Percentiles rank a stretch among this genome's conserved stretches.
Evolutionary conservation across 1,140 invertebrate genomes (phyloP).

Genomic region (Bemisia tabaci): DNA sequence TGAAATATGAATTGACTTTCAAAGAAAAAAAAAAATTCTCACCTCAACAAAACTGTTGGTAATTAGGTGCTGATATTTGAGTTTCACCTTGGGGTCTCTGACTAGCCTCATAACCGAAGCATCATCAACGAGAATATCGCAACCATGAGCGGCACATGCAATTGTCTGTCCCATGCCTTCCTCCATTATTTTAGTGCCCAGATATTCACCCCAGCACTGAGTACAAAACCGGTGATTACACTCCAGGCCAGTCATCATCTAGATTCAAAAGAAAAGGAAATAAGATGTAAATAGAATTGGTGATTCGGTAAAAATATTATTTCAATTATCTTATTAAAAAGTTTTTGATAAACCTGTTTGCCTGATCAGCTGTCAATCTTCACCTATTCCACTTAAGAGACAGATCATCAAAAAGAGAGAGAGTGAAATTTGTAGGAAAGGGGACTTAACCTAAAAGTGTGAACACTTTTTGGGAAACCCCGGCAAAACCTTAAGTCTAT

Average conservation of each 20-base stretch:
- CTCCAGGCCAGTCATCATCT: slow-evolving; percentile 93
- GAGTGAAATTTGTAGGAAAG: too few species aligned
- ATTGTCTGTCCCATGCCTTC: slow-evolving; percentile 93
- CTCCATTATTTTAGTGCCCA: slow-evolving; percentile 96
- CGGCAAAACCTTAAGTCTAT: too few species aligned
- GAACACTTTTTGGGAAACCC: too few species aligned
- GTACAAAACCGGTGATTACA: slow-evolving; percentile 94
- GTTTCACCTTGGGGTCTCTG: slow-evolving; percentile 78
- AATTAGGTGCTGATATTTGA: slow-evolving; percentile 95
- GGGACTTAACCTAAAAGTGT: too few species aligned
- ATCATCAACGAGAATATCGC: slow-evolving; percentile 92
- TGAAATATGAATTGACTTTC: too few species aligned
- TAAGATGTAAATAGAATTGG: background rate
- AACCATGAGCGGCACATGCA: slow-evolving; percentile 82
- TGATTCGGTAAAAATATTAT: too few species aligned
- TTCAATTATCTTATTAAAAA: too few species aligned
- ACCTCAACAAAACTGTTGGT: slow-evolving; percentile 98
- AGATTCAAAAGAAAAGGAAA: slow-evolving; percentile 25
- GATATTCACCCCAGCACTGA: slow-evolving; percentile 90
- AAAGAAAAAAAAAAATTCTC: too few species aligned
- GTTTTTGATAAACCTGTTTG: background rate
- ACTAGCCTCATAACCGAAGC: slow-evolving; percentile 89
- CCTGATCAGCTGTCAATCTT: background rate
- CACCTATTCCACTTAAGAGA: background rate
- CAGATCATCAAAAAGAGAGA: background rate